These are phyloP conservation scores for Otolemur garnettii DNA, from an alignment of 2,113 vertebrate genomes.

Conservation along the genomic window DNA sequence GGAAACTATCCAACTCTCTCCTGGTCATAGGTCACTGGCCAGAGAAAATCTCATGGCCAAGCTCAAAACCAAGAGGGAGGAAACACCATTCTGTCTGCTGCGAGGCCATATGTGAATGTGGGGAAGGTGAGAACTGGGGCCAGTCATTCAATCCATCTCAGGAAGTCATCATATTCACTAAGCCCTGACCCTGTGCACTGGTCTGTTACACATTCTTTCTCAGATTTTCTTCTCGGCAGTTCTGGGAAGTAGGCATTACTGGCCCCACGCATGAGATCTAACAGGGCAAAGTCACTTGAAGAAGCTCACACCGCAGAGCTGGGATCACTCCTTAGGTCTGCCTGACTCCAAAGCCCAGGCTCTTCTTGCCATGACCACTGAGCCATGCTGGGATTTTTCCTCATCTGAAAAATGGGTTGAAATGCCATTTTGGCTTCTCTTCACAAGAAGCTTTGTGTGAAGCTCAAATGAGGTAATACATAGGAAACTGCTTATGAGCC, in stretches of 20 bases:
- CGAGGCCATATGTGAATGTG: rapidly evolving
- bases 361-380: too few relatives aligned
- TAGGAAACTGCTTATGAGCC: background rate
- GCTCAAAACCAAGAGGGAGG: background rate
- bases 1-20: background rate
- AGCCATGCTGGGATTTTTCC: background rate
- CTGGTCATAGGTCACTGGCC: background rate
- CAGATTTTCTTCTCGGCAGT: background rate
- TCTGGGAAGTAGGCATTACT: background rate
- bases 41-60: background rate
- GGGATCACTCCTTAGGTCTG: background rate
- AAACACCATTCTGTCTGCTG: rapidly evolving
- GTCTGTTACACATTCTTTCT: rapidly evolving
- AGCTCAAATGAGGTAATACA: background rate
- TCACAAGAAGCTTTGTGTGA: background rate
- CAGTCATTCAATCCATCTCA: rapidly evolving
- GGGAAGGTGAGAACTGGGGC: too few relatives aligned
- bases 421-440: background rate
- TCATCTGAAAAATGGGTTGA: background rate
- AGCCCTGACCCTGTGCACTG: rapidly evolving
- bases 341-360: background rate
- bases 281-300: background rate
- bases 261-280: background rate
- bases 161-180: rapidly evolving
- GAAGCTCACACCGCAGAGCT: too few relatives aligned